These are phyloP conservation scores for Plestiodon gilberti DNA, from an alignment of 2,113 vertebrate genomes.

Conservation along the genomic window DNA sequence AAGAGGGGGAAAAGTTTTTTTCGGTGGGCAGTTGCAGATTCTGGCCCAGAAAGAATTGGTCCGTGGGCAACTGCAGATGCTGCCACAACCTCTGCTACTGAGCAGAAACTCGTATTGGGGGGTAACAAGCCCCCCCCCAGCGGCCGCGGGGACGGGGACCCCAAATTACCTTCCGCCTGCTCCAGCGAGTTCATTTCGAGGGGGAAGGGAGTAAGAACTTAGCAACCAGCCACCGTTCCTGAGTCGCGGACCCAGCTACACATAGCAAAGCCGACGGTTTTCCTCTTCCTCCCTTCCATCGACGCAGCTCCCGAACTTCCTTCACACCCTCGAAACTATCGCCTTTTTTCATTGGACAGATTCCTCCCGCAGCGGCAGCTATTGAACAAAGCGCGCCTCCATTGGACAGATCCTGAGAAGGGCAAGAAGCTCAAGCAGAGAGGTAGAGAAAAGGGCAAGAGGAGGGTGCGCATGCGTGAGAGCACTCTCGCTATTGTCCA, in stretches of 20 bases:
- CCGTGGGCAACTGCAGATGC: background rate
- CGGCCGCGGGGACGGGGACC: background rate
- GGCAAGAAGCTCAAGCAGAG: slow-evolving; percentile 33
- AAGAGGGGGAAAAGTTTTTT: too few relatives aligned
- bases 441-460: background rate
- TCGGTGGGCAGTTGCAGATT: too few relatives aligned
- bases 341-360: slow-evolving; percentile 18
- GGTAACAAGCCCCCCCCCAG: too few relatives aligned
- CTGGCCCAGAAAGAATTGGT: background rate
- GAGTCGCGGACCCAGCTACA: background rate
- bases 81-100: background rate
- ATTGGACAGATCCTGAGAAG: slow-evolving; percentile 26
- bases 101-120: background rate
- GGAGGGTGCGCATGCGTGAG: background rate
- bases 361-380: background rate
- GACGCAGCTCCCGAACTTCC: background rate
- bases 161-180: slow-evolving; percentile 90
- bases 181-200: slow-evolving; percentile 91
- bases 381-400: slow-evolving; percentile 14
- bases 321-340: background rate
- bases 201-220: slow-evolving; percentile 26
- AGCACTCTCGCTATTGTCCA: background rate
- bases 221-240: slow-evolving; percentile 14
- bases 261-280: slow-evolving; percentile 27
- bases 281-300: background rate